phyloP scores from a whole-genome alignment of 37 sponge, comb jelly and placozoan genomes.

The Crambe crambe region DNA sequence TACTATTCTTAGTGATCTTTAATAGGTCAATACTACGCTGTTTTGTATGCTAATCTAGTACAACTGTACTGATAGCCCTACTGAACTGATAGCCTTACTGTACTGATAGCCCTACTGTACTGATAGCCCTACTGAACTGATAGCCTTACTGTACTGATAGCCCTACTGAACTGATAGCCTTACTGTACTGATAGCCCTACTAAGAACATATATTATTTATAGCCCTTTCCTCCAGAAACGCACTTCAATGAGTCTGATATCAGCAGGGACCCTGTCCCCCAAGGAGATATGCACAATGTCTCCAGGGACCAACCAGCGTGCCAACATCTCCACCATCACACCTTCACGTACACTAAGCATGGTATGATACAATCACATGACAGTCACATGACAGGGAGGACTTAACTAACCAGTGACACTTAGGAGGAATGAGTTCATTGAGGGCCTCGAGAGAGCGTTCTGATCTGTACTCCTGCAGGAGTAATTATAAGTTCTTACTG shows the following conservation, averaged over 20 bases:
- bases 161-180: no score
- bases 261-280: constrained; percentile 98
- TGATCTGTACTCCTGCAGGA: constrained; percentile 89
- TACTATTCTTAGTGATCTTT: no score
- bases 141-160: no score
- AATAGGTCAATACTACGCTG: no score
- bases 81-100: no score
- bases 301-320: constrained; percentile 93
- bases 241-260: constrained; percentile 91
- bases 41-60: no score
- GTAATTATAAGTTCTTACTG: not conserved
- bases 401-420: constrained; percentile 91
- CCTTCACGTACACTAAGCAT: constrained; percentile 80
- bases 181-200: no score
- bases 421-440: constrained; percentile 89
- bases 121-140: no score
- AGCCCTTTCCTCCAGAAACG: no score
- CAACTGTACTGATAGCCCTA: no score
- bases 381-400: not conserved
- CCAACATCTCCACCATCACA: constrained; percentile 75
- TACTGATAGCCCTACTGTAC: no score
- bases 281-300: constrained; percentile 83
- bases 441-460: constrained; percentile 96
- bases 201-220: no score
- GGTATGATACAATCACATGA: not conserved